phyloP scores from a whole-genome alignment of 2,113 vertebrate genomes.

The Numenius arquata region DNA sequence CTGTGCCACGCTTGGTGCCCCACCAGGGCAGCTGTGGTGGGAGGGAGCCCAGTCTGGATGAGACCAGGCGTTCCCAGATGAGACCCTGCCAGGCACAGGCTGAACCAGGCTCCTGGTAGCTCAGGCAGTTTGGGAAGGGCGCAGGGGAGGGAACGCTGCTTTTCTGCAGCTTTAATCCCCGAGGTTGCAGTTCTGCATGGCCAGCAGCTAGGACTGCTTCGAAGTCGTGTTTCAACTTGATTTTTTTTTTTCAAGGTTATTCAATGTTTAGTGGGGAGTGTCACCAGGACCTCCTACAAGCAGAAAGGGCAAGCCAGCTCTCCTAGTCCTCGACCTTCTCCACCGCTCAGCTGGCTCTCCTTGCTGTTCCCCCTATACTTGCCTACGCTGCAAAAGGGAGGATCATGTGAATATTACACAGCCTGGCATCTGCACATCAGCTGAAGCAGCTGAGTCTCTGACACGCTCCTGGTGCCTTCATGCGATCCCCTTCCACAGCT shows the following conservation, averaged over 20 bases:
- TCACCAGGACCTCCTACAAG: neutral
- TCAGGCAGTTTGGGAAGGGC: neutral
- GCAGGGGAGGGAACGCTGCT: neutral
- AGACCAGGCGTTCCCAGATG: neutral
- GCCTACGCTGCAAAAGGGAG: neutral
- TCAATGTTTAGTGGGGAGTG: neutral
- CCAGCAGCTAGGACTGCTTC: neutral
- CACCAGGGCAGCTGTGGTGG: neutral
- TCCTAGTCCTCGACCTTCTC: neutral
- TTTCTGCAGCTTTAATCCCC: neutral
- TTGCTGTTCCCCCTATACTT: neutral
- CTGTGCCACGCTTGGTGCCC: neutral
- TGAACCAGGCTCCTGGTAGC: neutral
- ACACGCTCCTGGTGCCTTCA: neutral
- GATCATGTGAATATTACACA: slow-evolving; percentile 6
- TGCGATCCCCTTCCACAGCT: neutral
- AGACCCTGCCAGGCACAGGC: neutral
- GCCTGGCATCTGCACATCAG: slow-evolving; percentile 33
- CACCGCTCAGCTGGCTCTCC: neutral
- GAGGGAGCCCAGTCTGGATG: neutral
- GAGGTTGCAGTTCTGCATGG: neutral
- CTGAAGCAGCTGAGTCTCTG: slow-evolving; percentile 16
- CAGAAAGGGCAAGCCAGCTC: neutral
- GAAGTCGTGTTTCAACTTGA: neutral
- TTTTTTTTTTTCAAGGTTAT: neutral